A percentile compares a stretch with the other conserved stretches of the same genome.
These are phyloP conservation scores for Penaeus vannamei DNA, from an alignment of 1,140 invertebrate genomes.

Conservation along the genomic window DNA sequence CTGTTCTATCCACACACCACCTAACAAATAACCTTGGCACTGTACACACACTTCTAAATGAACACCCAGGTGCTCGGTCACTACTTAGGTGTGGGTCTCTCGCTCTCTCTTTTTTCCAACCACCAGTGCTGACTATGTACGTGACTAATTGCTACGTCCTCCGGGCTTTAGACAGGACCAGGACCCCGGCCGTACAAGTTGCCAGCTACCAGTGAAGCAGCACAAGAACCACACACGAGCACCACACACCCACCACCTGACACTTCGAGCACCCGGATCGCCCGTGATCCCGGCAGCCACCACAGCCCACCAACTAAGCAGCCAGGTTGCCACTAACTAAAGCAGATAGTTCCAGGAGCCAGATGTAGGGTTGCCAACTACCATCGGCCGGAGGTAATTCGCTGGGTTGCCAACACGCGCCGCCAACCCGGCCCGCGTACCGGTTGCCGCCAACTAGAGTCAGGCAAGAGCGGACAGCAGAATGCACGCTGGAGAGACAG, in stretches of 20 bases:
- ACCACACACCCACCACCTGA: not conserved
- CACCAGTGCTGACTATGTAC: no score
- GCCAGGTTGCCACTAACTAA: conserved; percentile 62
- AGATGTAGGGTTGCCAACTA: conserved; percentile 54
- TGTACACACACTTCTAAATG: no score
- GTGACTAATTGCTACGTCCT: no score
- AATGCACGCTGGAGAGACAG: not conserved
- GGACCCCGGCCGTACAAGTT: no score
- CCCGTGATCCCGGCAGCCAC: conserved; percentile 33
- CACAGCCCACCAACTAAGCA: conserved; percentile 27
- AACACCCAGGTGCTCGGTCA: no score
- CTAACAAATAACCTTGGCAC: no score
- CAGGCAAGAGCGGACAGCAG: not conserved
- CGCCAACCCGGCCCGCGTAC: not conserved
- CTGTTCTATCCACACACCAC: no score
- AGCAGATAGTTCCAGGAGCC: conserved; percentile 59
- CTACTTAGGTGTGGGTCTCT: no score
- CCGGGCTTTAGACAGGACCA: no score
- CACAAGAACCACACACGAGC: not conserved
- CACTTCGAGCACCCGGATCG: conserved; percentile 38
- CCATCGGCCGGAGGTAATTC: conserved; percentile 31
- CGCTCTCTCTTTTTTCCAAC: no score
- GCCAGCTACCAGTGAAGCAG: no score
- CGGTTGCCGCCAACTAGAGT: conserved; percentile 20
- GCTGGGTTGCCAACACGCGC: conserved; percentile 47